phyloP scores from a whole-genome alignment of 2,113 vertebrate genomes.

The Callionymus lyra region DNA sequence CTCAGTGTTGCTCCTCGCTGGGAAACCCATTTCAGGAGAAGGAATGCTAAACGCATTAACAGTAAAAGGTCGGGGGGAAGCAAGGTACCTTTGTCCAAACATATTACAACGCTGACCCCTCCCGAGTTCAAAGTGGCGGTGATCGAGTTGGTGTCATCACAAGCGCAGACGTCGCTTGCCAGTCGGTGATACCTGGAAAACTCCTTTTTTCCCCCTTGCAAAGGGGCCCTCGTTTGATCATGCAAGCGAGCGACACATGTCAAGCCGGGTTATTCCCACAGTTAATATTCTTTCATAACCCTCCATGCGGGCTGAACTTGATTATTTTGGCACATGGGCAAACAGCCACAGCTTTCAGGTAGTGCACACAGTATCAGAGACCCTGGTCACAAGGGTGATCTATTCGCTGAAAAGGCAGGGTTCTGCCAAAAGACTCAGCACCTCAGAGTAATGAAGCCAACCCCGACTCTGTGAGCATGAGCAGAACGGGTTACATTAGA shows the following conservation, averaged over 20 bases:
- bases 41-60: slow-evolving; percentile 63
- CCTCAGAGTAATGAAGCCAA: slow-evolving; percentile 63
- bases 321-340: slow-evolving; percentile 70
- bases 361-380: slow-evolving; percentile 54
- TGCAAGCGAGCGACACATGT: slow-evolving; percentile 55
- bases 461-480: slow-evolving; percentile 49
- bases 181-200: slow-evolving; percentile 69
- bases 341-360: slow-evolving; percentile 57
- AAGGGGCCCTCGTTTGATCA: slow-evolving; percentile 60
- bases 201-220: slow-evolving; percentile 56
- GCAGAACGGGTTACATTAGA: slow-evolving; percentile 60
- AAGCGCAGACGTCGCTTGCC: too few species aligned
- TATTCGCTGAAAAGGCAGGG: slow-evolving; percentile 56
- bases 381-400: slow-evolving; percentile 59
- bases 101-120: slow-evolving; percentile 58
- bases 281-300: slow-evolving; percentile 71
- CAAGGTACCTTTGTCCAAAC: slow-evolving; percentile 57
- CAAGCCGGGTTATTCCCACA: slow-evolving; percentile 66
- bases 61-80: slow-evolving; percentile 47
- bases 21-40: slow-evolving; percentile 55
- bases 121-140: slow-evolving; percentile 57
- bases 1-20: slow-evolving; percentile 41
- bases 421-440: slow-evolving; percentile 63
- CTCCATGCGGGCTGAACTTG: slow-evolving; percentile 58
- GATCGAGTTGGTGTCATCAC: slow-evolving; percentile 65